phyloP scores from a whole-genome alignment of 2,888 invertebrate species.

The Hofmannophila pseudospretella region DNA sequence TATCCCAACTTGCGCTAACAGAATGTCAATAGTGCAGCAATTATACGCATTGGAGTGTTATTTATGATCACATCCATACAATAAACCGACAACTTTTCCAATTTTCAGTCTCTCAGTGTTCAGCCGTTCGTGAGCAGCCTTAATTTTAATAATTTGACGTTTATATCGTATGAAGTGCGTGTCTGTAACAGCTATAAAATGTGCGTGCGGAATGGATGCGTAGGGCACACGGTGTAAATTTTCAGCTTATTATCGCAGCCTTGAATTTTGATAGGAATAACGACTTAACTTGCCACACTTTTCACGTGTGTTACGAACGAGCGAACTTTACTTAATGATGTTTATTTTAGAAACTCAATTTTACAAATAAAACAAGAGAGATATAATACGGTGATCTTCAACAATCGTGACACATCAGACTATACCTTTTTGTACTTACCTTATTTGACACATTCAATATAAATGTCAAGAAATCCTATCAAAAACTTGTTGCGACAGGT shows the following conservation, averaged over 20 bases:
- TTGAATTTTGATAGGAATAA: conserved; percentile 46
- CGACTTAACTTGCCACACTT: conserved; percentile 39
- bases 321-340: conserved; percentile 3
- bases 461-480: too few relatives aligned
- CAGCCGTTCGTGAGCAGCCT: conserved; percentile 46
- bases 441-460: too few relatives aligned
- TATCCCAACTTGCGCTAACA: conserved; percentile 9
- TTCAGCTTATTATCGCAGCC: conserved; percentile 54
- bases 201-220: conserved; percentile 61
- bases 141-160: conserved; percentile 60
- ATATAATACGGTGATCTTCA: not conserved
- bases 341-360: conserved; percentile 5
- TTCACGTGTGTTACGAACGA: conserved; percentile 23
- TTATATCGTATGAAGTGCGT: conserved; percentile 55
- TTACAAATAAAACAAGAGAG: not conserved
- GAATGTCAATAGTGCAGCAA: conserved; percentile 3
- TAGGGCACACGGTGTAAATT: conserved; percentile 56
- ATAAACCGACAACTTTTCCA: conserved; percentile 45
- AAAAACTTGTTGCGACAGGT: too few relatives aligned
- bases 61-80: conserved; percentile 16
- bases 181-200: conserved; percentile 53
- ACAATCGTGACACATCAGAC: not conserved
- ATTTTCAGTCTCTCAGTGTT: conserved; percentile 46
- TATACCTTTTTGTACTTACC: too few relatives aligned
- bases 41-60: conserved; percentile 5